Evolutionary conservation across 1,140 invertebrate species (phyloP).

Genomic region (Tetranychus urticae): DNA sequence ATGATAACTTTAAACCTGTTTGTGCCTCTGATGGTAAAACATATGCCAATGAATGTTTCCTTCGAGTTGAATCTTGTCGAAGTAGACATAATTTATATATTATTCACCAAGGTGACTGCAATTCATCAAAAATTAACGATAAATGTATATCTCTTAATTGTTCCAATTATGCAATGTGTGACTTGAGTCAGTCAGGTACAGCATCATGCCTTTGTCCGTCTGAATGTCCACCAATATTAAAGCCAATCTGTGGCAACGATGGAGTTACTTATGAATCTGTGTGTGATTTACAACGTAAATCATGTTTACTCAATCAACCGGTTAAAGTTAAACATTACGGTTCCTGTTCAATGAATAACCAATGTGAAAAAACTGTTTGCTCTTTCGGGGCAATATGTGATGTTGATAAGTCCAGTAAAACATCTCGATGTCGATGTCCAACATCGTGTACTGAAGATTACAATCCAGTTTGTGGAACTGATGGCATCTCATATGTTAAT

Average conservation of each 20-base stretch:
- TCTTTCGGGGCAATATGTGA: slow-evolving; percentile 50
- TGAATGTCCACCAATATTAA: slow-evolving; percentile 47
- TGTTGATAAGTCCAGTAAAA: slow-evolving; percentile 28
- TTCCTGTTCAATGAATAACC: slow-evolving; percentile 31
- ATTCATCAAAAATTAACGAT: slow-evolving; percentile 43
- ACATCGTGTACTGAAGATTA: slow-evolving; percentile 50
- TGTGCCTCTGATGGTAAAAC: slow-evolving; percentile 54
- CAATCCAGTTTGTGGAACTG: slow-evolving; percentile 51
- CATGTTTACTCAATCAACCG: slow-evolving; percentile 40
- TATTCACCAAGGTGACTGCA: slow-evolving; percentile 52
- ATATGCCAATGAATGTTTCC: slow-evolving; percentile 57
- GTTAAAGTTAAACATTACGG: slow-evolving; percentile 49
- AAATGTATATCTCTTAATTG: slow-evolving; percentile 54
- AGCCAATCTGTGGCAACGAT: slow-evolving; percentile 38
- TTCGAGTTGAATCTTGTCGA: slow-evolving; percentile 46
- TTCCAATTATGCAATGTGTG: slow-evolving; percentile 45
- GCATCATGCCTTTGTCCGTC: slow-evolving; percentile 49
- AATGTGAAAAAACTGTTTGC: slow-evolving; percentile 41
- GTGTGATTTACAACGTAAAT: slow-evolving; percentile 37
- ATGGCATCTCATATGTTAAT: slow-evolving; percentile 68
- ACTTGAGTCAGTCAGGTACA: slow-evolving; percentile 52
- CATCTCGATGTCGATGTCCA: slow-evolving; percentile 55
- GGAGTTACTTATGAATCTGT: slow-evolving; percentile 39
- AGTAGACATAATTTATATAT: slow-evolving; percentile 41
- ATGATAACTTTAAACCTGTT: slow-evolving; percentile 47